Evolutionary conservation across 1,140 invertebrate genomes (phyloP).

Genomic region (Cylas formicarius): DNA sequence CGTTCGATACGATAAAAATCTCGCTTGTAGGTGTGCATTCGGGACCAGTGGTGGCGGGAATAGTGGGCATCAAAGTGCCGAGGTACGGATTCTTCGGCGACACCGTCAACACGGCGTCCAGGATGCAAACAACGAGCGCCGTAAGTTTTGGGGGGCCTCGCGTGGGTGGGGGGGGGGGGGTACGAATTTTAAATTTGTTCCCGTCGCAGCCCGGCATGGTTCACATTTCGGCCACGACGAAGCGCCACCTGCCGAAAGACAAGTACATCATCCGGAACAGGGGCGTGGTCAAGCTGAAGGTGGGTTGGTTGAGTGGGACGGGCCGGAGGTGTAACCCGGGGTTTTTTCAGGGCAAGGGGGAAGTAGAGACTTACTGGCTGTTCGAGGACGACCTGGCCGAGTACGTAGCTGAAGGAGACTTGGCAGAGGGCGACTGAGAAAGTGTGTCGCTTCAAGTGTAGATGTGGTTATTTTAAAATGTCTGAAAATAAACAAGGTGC

Average conservation of each 20-base stretch:
- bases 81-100: conserved; percentile 80
- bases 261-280: conserved; percentile 57
- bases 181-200: not conserved
- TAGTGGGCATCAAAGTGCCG: conserved; percentile 64
- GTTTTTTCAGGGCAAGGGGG: conserved; percentile 68
- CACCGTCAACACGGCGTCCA: conserved; percentile 77
- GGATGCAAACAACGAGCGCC: conserved; percentile 74
- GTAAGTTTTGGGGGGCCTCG: too few species aligned
- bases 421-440: not conserved
- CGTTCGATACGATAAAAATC: conserved; percentile 4
- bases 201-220: conserved; percentile 57
- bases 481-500: not conserved
- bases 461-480: not conserved
- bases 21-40: conserved; percentile 42
- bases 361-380: conserved; percentile 77
- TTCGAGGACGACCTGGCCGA: conserved; percentile 26
- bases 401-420: conserved; percentile 9
- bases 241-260: conserved; percentile 52
- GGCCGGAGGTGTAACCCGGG: conserved; percentile 59
- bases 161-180: too few species aligned
- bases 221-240: conserved; percentile 64
- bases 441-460: not conserved
- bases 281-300: conserved; percentile 67
- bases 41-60: conserved; percentile 56
- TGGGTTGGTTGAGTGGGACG: conserved; percentile 48